Evolutionary conservation across 2,113 vertebrate species (phyloP).

Genomic region (Suncus etruscus): DNA sequence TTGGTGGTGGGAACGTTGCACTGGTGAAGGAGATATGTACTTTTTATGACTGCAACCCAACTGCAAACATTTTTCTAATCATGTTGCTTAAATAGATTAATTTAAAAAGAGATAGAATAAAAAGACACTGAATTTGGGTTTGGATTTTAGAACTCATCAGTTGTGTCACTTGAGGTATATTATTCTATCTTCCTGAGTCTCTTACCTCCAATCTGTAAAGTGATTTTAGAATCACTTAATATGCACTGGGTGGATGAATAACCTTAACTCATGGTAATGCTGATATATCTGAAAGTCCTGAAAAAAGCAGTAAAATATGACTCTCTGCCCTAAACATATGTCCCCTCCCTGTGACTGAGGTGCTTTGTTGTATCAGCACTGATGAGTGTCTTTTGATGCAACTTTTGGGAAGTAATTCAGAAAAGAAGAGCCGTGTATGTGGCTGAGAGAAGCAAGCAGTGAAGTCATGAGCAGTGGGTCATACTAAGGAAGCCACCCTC

Average conservation of each 20-base stretch:
- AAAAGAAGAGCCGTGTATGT: neutral
- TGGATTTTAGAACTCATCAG: neutral
- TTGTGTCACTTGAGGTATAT: neutral
- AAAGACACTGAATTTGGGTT: neutral
- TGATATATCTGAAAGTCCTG: neutral
- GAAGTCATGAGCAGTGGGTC: slow-evolving; percentile 32
- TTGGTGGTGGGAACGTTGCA: too few relatives aligned
- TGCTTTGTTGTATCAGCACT: neutral
- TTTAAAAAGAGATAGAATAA: neutral
- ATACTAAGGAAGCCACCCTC: slow-evolving; percentile 12
- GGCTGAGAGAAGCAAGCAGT: neutral
- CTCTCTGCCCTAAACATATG: neutral
- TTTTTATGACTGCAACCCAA: too few relatives aligned
- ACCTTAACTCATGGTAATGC: neutral
- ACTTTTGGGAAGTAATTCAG: neutral
- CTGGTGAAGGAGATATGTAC: too few relatives aligned
- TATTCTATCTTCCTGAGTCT: neutral
- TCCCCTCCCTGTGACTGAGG: neutral
- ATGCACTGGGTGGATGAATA: neutral
- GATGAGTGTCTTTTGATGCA: slow-evolving; percentile 9
- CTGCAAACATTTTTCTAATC: too few relatives aligned
- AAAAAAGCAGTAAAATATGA: neutral
- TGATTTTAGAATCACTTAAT: neutral
- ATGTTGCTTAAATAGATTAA: too few relatives aligned
- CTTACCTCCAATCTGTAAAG: neutral